Evolutionary conservation across 2,888 invertebrate genomes (phyloP).

Genomic region (Galerucella pusilla): DNA sequence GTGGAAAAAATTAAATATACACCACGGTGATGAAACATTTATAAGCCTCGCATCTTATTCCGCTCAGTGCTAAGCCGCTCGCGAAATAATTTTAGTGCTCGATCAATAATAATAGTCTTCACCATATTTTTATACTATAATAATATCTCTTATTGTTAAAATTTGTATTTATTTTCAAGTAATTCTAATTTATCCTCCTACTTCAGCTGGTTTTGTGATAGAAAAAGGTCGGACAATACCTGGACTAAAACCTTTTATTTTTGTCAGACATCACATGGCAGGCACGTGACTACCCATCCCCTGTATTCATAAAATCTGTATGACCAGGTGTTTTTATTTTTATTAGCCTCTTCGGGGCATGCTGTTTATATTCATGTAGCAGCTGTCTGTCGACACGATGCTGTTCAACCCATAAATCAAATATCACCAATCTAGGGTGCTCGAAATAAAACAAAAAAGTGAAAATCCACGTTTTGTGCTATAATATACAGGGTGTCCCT

Average conservation of each 20-base stretch:
- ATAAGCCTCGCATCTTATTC: too few species aligned
- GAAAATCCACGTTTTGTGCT: neutral
- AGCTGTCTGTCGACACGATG: conserved; percentile 10
- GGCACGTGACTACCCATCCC: conserved; percentile 18
- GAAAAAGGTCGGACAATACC: neutral
- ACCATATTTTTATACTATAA: neutral
- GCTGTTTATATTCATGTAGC: neutral
- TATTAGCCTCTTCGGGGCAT: neutral
- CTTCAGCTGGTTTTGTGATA: neutral
- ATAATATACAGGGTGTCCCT: too few species aligned
- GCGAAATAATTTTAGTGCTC: too few species aligned
- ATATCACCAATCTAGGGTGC: neutral
- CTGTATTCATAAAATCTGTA: conserved; percentile 6
- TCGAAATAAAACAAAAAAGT: neutral
- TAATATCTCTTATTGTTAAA: neutral
- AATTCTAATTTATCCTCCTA: neutral
- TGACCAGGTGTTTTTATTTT: conserved; percentile 18
- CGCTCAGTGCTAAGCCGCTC: too few species aligned
- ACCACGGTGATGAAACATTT: too few species aligned
- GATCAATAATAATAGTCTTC: too few species aligned
- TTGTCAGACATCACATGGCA: neutral
- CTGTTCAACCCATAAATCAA: neutral
- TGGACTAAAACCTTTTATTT: neutral
- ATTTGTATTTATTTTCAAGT: neutral
- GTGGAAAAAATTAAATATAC: too few species aligned